Conservation (phyloP, 92 coral and sea anemone genomes). For the Galaxea fascicularis region DNA sequence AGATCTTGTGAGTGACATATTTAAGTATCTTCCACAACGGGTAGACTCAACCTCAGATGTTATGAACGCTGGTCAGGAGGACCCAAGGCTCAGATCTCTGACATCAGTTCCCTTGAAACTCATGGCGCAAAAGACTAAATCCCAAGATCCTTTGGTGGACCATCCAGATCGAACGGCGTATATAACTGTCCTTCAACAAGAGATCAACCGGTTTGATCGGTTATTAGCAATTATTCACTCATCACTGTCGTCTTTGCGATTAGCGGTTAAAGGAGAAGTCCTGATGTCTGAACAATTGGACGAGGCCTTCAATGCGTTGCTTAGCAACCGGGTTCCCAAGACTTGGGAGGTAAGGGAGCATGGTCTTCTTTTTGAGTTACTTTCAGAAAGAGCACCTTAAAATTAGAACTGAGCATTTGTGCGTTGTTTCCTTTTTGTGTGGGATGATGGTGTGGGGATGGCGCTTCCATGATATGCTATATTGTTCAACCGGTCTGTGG, state of each 20-base stretch:
- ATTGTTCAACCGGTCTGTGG: too few relatives aligned
- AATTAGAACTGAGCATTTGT: too few relatives aligned
- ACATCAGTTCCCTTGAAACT: constrained; percentile 49
- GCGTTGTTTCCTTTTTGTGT: background rate
- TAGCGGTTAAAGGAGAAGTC: constrained; percentile 86
- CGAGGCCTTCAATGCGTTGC: constrained; percentile 86
- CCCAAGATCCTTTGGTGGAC: constrained; percentile 42
- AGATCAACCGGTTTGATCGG: constrained; percentile 83
- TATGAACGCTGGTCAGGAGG: constrained; percentile 38
- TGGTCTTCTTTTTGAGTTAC: background rate
- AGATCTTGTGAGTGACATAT: constrained; percentile 81
- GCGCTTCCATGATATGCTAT: too few relatives aligned
- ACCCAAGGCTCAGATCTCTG: constrained; percentile 35
- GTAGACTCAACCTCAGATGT: constrained; percentile 50
- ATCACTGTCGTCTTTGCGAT: constrained; percentile 78
- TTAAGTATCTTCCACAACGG: constrained; percentile 68
- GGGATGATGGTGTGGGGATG: background rate
- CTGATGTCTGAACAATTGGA: constrained; percentile 89
- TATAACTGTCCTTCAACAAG: constrained; percentile 83
- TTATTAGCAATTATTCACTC: constrained; percentile 75
- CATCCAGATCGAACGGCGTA: constrained; percentile 71
- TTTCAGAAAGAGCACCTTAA: background rate
- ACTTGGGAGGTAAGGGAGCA: constrained; percentile 83
- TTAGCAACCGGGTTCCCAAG: constrained; percentile 83
- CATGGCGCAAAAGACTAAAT: constrained; percentile 46